Evolutionary conservation across 2,113 vertebrate species (phyloP), one percentile per base, ranked within the genome.

Genomic region (Callaeas wilsoni): DNA sequence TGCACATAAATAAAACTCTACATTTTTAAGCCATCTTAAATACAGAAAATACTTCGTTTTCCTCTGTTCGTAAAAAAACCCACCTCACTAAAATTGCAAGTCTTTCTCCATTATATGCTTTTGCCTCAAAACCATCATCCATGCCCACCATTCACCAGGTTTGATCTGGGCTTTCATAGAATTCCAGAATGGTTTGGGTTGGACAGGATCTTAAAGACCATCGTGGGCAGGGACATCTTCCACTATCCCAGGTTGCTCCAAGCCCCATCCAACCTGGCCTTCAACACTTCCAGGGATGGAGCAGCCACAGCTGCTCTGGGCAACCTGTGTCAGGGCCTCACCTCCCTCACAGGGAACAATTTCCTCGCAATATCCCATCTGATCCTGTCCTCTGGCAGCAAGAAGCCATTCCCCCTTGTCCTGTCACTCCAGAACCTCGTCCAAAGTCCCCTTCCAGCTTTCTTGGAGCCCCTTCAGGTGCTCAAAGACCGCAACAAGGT

Each of bases 181-280:
- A 76, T 42, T 37, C 7, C 30, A 62, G 55, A 49, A 33, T 8
- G 27, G 41, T 33, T 42, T 23, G 20, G 17, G 8, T 49, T 27
- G 35, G 12, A 69, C 69, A 10, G 2, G 12, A 17, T 26, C 8
- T 35, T 14, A 35, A 62, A 83, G 6, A 0, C 2, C 55, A 35
- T 27, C 41, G 11, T 1, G 12, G 6, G 21, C 70, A 84, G 49
- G 55, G 47, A 33, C 70, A 69, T 7, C 15, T 77, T 1, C 46
- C n/a, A 68, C 20, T 2, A 0, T 0, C 7, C n/a, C 53, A 68
- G 30, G 41, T 0, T 35, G 47, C 35, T 83, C 47, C 70, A 62
- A 68, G 16, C 14, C 12, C 23, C 0, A 0, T 55, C 20, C 46
- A 53, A 0, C 12, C 30, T 27, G 18, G 14, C 8, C 63, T 69